Evolutionary conservation across 2,888 invertebrate genomes (phyloP).

Genomic region (Trichopria drosophilae): DNA sequence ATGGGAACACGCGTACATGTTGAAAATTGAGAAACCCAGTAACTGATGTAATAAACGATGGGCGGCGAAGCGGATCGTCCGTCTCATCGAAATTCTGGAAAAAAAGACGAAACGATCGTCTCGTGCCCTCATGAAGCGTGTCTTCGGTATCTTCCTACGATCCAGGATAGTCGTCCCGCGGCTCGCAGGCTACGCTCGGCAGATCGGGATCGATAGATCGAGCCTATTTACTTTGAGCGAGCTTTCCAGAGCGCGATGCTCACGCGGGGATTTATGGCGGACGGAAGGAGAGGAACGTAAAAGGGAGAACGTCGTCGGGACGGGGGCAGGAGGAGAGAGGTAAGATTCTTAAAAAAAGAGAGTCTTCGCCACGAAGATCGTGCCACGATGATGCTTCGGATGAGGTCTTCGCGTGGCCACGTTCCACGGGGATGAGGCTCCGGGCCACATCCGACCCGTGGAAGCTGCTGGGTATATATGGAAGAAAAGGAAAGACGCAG

Average conservation of each 20-base stretch:
- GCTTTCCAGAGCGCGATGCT: constrained; percentile 11
- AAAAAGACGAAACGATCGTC: no score
- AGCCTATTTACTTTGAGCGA: constrained; percentile 32
- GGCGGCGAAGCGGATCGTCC: no score
- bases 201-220: constrained; percentile 32
- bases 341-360: no score
- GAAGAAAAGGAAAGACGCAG: constrained; percentile 20
- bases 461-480: constrained; percentile 19
- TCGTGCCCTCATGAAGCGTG: no score
- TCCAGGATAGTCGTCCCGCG: no score
- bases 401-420: constrained; percentile 45
- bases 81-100: no score
- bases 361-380: constrained; percentile 42
- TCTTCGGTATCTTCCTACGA: no score
- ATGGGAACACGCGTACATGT: no score
- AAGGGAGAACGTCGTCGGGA: constrained; percentile 20
- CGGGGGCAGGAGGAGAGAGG: no score
- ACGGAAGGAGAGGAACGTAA: constrained; percentile 16
- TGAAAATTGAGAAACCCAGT: no score
- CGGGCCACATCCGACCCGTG: constrained; percentile 21
- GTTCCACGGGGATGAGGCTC: constrained; percentile 20
- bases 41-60: no score
- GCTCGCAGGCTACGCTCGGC: constrained; percentile 9
- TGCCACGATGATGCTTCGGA: constrained; percentile 50
- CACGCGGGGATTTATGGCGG: constrained; percentile 26